phyloP scores from a whole-genome alignment of 2,797 vertebrate genomes.

The Huso huso region DNA sequence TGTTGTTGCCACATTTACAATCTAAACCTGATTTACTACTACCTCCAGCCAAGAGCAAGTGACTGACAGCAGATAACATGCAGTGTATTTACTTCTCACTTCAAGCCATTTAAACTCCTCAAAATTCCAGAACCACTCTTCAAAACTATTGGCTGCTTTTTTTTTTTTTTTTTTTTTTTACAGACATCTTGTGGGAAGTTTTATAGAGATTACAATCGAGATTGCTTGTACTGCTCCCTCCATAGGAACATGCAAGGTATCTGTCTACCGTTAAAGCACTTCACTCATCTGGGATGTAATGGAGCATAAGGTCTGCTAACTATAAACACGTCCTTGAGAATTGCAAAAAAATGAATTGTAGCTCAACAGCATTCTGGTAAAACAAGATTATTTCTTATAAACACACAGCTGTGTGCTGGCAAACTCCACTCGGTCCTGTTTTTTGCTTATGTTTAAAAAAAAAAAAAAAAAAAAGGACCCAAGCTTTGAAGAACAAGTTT shows the following conservation, averaged over 20 bases:
- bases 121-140: background rate
- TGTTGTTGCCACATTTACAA: too few relatives aligned
- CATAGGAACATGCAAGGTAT: constrained; percentile 34
- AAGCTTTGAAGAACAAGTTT: too few relatives aligned
- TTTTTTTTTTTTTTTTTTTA: background rate
- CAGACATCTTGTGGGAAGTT: constrained; percentile 9
- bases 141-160: background rate
- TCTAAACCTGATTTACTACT: too few relatives aligned
- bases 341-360: constrained; percentile 25
- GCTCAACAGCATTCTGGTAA: constrained; percentile 23
- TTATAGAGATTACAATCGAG: constrained; percentile 26
- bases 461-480: too few relatives aligned
- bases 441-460: too few relatives aligned
- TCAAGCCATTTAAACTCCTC: background rate
- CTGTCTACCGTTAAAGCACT: constrained; percentile 37
- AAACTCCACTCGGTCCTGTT: too few relatives aligned
- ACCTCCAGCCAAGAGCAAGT: too few relatives aligned
- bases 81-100: constrained; percentile 4
- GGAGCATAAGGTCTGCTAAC: constrained; percentile 21
- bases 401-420: background rate
- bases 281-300: constrained; percentile 28
- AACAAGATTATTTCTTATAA: constrained; percentile 29
- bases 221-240: constrained; percentile 22
- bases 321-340: constrained; percentile 40
- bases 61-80: background rate